Evolutionary conservation across 2,888 invertebrate species (phyloP), one percentile per base, ranked within the genome.

Genomic region (Pyrrhopygopsis socrates): DNA sequence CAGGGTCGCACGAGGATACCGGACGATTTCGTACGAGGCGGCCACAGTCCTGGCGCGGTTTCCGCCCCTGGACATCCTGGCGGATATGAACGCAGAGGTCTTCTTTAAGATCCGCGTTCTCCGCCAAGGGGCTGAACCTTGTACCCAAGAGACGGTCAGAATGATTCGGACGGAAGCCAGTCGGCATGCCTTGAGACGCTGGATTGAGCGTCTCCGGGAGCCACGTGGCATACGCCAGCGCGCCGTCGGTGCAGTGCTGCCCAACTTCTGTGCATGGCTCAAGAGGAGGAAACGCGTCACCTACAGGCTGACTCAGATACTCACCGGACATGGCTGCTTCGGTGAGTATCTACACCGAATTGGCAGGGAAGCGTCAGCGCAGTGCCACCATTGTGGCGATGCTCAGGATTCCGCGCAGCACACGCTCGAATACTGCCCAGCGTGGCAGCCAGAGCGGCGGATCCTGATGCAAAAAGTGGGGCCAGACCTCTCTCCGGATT

Each of bases 1-100:
- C 18, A 78, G 78, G 22, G 83, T 77, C 2, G 73, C 83, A 15
- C 83, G 78, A 8, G 71, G 78, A 20, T 83, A 45, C 18, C 11
- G 45, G 15, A 45, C 45, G 8, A 45, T 45, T 15, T 45, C 34
- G 34, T 34, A 34, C 34, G 34, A 34, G 34, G 34, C 34, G 34
- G 34, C 34, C 34, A 34, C n/a, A n/a, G n/a, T n/a, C n/a, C n/a
- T n/a, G n/a, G n/a, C n/a, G n/a, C n/a, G n/a, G n/a, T n/a, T n/a
- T n/a, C n/a, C n/a, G n/a, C n/a, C n/a, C n/a, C n/a, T n/a, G n/a
- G n/a, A n/a, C n/a, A n/a, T n/a, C n/a, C n/a, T n/a, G n/a, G n/a
- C n/a, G n/a, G n/a, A n/a, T n/a, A n/a, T 65, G 65, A n/a, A 30
- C 20, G 65, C 34, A 8, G n/a, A n/a, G 65, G 18, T 65, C 65